These are phyloP conservation scores for Spisula subtruncata DNA, from an alignment of 2,888 invertebrate species.

Conservation along the genomic window DNA sequence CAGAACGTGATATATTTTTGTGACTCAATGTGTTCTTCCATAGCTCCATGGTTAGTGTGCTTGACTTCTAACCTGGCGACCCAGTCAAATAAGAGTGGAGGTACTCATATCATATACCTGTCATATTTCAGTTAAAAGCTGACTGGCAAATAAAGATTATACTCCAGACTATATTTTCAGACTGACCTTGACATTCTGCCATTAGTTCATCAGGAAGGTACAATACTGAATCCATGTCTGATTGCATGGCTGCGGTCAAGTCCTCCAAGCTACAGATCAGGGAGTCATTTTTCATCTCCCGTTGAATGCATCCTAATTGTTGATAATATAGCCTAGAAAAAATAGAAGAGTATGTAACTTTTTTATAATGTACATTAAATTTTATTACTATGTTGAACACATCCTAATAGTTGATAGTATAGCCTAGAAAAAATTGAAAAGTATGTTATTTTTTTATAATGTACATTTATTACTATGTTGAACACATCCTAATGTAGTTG, in stretches of 20 bases:
- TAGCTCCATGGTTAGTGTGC: too few species aligned
- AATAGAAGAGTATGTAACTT: too few species aligned
- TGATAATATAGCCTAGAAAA: slow-evolving; percentile 32
- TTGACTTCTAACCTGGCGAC: too few species aligned
- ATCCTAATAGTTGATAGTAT: slow-evolving; percentile 20
- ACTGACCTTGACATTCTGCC: background rate
- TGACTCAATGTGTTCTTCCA: too few species aligned
- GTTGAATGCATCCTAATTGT: slow-evolving; percentile 19
- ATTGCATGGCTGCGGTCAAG: background rate
- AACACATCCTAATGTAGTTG: slow-evolving; percentile 26
- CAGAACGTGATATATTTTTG: too few species aligned
- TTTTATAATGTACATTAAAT: too few species aligned
- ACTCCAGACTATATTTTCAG: too few species aligned
- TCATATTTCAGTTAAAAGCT: background rate
- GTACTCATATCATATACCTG: too few species aligned
- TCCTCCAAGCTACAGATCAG: background rate
- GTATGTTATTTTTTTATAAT: too few species aligned
- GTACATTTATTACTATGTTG: background rate
- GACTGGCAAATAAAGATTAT: background rate
- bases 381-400: background rate
- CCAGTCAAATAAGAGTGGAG: too few species aligned
- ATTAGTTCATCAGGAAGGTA: background rate
- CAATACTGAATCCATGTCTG: background rate
- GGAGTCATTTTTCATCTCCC: slow-evolving; percentile 20
- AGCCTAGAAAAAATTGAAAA: slow-evolving; percentile 3